Percentiles rank a stretch among this genome's conserved stretches.
phyloP scores from a whole-genome alignment of 2,113 vertebrate genomes.

The Pollimyrus isidori region DNA sequence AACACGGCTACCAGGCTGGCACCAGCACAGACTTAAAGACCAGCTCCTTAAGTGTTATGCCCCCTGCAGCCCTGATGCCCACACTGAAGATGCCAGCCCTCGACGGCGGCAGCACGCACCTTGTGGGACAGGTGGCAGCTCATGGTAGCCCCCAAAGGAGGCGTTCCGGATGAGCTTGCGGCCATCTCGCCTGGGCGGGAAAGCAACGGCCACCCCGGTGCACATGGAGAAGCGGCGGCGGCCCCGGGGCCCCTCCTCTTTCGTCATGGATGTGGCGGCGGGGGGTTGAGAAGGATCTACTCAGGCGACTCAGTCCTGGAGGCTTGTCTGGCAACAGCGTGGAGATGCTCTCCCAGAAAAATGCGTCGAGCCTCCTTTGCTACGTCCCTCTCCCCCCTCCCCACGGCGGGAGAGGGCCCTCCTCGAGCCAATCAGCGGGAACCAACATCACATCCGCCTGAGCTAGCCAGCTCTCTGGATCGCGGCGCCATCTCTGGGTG shows the following conservation, averaged over 20 bases:
- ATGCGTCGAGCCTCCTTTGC: not conserved
- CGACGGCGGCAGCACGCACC: conserved; percentile 64
- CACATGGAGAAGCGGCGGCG: conserved; percentile 88
- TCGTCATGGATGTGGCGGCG: conserved; percentile 56
- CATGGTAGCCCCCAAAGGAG: conserved; percentile 93
- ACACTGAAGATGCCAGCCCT: not conserved
- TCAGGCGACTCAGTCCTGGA: not conserved
- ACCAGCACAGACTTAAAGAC: not conserved
- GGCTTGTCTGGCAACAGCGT: not conserved
- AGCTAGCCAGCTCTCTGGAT: not conserved
- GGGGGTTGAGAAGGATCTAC: not conserved
- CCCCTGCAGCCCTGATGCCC: not conserved
- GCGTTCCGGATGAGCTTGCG: conserved; percentile 94
- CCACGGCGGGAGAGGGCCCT: not conserved
- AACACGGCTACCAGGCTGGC: not conserved
- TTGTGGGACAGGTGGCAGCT: conserved; percentile 80
- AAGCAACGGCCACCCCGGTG: conserved; percentile 69
- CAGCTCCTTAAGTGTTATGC: not conserved
- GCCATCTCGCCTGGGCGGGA: conserved; percentile 75
- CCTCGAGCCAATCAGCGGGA: not conserved
- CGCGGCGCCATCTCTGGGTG: not conserved
- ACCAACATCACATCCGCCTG: not conserved
- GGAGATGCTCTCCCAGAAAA: not conserved
- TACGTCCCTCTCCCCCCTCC: not conserved
- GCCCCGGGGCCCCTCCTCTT: conserved; percentile 76